Evolutionary conservation across 2,113 vertebrate genomes (phyloP), one percentile per base, ranked within the genome.

Genomic region (Lycaon pictus): DNA sequence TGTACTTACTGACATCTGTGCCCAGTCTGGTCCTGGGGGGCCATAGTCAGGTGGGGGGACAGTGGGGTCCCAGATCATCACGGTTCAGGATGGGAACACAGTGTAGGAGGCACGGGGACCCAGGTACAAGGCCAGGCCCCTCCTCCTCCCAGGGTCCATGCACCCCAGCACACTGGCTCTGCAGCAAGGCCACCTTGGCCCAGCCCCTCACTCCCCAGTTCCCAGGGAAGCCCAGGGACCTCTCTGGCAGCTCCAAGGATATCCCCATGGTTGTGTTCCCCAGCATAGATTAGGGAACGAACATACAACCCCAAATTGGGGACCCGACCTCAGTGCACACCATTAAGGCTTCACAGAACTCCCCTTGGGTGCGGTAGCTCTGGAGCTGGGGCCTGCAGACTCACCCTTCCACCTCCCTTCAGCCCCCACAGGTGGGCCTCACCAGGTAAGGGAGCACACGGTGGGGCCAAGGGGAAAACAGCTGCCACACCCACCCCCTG

Each of bases 61-160:
- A 0, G 29, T 19, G 10, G 1, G 0, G 6, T 43, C 72, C 25
- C 5, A 11, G 19, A 56, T 32, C 7, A 29, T 15, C 6, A 37
- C 2, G 6, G 85, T 74, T 81, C 35, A 7, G n/a, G 2, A 9
- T n/a, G 23, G 63, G 55, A 88, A 77, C 77, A 35, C 19, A 56
- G 22, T 16, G 27, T 79, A 29, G 69, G 27, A 25, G 51, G 15
- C 80, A 9, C 22, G 53, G 71, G 58, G 10, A 71, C 53, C 80
- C 62, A 3, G 19, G 88, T 19, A 58, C 20, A 87, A 32, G 16
- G 7, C 32, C 55, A 37, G 53, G 3, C 82, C 32, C 12, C 71
- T 85, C 15, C 23, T 5, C 10, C 4, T 72, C 27, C 69, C 1
- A 1, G 67, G 62, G 43, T 43, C 43, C 43, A 43, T 43, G 6